Evolutionary conservation across 2,888 invertebrate genomes (phyloP).

Genomic region (Pseudococcus jackbeardsleyi): DNA sequence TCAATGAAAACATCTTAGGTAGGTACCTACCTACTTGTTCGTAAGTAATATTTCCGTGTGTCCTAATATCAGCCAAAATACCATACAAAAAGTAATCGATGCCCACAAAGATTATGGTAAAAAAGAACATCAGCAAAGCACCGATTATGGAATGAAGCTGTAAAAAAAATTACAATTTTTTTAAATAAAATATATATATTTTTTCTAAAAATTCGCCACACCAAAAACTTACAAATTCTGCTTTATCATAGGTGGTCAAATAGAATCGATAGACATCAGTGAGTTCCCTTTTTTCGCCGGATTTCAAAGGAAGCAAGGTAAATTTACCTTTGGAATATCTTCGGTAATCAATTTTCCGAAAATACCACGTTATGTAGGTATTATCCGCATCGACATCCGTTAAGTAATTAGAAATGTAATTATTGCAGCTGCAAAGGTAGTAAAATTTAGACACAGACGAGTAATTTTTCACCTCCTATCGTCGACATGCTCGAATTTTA

Average conservation of each 20-base stretch:
- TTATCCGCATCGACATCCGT: slow-evolving; percentile 83
- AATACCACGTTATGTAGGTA: slow-evolving; percentile 83
- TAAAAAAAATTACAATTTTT: background rate
- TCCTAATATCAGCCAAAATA: slow-evolving; percentile 75
- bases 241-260: slow-evolving; percentile 54
- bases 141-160: slow-evolving; percentile 71
- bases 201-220: background rate
- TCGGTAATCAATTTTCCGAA: slow-evolving; percentile 80
- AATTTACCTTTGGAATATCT: slow-evolving; percentile 73
- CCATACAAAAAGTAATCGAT: slow-evolving; percentile 77
- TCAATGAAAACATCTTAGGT: no score
- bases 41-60: slow-evolving; percentile 77
- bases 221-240: slow-evolving; percentile 60
- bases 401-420: slow-evolving; percentile 81
- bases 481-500: background rate
- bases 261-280: slow-evolving; percentile 74
- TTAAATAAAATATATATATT: background rate
- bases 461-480: background rate
- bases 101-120: slow-evolving; percentile 74
- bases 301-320: slow-evolving; percentile 82
- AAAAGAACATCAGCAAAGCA: slow-evolving; percentile 78
- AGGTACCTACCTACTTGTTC: slow-evolving; percentile 70
- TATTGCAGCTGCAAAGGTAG: slow-evolving; percentile 72
- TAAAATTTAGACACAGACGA: background rate
- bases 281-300: slow-evolving; percentile 77